Conservation (phyloP, 2,113 vertebrate species). For the Istiophorus platypterus region DNA sequence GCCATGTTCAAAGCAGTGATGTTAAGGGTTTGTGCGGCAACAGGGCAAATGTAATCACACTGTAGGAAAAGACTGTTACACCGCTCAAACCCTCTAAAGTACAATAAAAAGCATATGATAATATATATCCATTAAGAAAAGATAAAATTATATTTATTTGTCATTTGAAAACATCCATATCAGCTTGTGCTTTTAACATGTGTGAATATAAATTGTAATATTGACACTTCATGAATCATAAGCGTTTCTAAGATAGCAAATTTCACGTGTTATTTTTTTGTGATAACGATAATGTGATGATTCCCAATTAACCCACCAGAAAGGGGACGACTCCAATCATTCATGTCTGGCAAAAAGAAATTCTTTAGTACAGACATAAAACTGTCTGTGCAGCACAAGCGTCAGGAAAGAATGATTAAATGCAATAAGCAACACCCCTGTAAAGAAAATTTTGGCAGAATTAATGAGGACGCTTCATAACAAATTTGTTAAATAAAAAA, state of each 20-base stretch:
- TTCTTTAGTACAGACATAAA: constrained; percentile 58
- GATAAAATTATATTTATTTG: constrained; percentile 14
- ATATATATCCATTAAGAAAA: constrained; percentile 3
- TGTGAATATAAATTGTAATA: constrained; percentile 42
- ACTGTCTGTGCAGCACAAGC: constrained; percentile 35
- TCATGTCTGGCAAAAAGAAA: constrained; percentile 54
- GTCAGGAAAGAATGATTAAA: constrained; percentile 62
- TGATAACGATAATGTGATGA: constrained; percentile 50
- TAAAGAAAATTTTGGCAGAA: constrained; percentile 68
- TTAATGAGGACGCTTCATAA: constrained; percentile 63
- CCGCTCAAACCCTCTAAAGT: background rate
- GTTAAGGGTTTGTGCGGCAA: constrained; percentile 43
- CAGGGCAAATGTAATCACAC: constrained; percentile 58
- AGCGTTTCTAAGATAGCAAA: constrained; percentile 39
- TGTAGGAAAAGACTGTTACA: constrained; percentile 25
- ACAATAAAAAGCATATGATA: constrained; percentile 2
- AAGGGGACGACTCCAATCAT: constrained; percentile 47
- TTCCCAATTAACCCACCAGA: constrained; percentile 62
- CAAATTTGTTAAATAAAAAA: constrained; percentile 63
- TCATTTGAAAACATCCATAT: constrained; percentile 43
- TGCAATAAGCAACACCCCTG: constrained; percentile 67
- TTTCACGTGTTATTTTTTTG: constrained; percentile 40
- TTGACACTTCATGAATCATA: constrained; percentile 42
- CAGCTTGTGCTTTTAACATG: constrained; percentile 30
- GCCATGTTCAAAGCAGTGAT: constrained; percentile 49